phyloP scores from a whole-genome alignment of 2,797 vertebrate genomes.

The Phylloscopus collybita region DNA sequence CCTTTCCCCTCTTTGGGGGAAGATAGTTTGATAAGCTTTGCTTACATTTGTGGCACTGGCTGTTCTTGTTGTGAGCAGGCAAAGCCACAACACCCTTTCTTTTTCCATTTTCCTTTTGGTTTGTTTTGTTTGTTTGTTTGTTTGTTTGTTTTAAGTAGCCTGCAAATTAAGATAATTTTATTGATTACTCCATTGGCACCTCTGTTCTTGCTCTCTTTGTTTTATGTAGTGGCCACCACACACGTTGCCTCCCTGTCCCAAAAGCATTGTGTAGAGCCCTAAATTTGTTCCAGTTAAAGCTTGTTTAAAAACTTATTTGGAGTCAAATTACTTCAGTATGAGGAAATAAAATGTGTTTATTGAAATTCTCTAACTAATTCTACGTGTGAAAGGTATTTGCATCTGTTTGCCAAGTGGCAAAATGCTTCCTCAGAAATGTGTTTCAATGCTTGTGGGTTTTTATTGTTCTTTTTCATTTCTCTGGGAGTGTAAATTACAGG shows the following conservation, averaged over 20 bases:
- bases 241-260: background rate
- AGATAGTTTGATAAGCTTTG: background rate
- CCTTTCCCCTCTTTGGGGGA: background rate
- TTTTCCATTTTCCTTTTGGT: background rate
- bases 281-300: constrained; percentile 18
- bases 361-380: constrained; percentile 5
- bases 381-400: background rate
- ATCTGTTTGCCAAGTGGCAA: background rate
- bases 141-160: background rate
- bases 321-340: background rate
- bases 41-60: background rate
- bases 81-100: background rate
- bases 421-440: background rate
- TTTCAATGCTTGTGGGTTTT: background rate
- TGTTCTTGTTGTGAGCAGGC: background rate
- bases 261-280: background rate
- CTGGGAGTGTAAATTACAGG: background rate
- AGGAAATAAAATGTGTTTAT: background rate
- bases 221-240: background rate
- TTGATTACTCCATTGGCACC: background rate
- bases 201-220: background rate
- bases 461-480: background rate
- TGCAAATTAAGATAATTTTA: background rate
- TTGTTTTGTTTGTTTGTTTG: background rate
- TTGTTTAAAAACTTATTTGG: background rate